Conservation (phyloP, 2,888 invertebrate genomes). For the Temnothorax unifasciatus region DNA sequence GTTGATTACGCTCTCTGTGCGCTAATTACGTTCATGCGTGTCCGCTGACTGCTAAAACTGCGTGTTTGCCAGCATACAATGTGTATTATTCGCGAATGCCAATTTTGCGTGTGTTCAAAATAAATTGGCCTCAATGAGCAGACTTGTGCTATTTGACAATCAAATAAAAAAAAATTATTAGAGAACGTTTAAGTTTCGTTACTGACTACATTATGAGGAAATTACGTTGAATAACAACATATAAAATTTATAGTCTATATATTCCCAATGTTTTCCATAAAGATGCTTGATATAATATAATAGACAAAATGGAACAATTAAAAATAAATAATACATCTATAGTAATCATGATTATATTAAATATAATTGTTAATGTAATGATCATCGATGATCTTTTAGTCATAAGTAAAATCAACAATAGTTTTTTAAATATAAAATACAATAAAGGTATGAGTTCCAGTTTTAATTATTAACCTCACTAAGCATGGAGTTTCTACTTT, state of each 20-base stretch:
- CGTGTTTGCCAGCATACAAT: slow-evolving; percentile 14
- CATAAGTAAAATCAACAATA: background rate
- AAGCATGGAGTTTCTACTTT: too few relatives aligned
- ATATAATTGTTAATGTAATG: background rate
- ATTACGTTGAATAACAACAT: background rate
- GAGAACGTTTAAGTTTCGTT: background rate
- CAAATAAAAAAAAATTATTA: background rate
- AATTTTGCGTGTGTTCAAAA: slow-evolving; percentile 39
- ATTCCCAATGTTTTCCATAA: background rate
- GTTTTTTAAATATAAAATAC: background rate
- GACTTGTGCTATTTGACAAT: background rate
- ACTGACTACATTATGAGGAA: background rate
- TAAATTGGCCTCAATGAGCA: slow-evolving; percentile 29
- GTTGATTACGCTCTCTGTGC: slow-evolving; percentile 41
- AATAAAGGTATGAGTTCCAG: background rate
- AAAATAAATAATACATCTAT: background rate
- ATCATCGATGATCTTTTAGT: background rate
- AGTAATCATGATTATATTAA: slow-evolving; percentile 10
- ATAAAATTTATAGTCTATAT: slow-evolving; percentile 1
- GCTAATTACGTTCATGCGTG: slow-evolving; percentile 38
- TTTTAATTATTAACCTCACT: background rate
- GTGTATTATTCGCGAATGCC: slow-evolving; percentile 21
- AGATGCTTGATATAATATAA: background rate
- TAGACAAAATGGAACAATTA: background rate
- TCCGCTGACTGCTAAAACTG: slow-evolving; percentile 37